A percentile compares a stretch with the other conserved stretches of the same genome.
These are phyloP conservation scores for Paradoxurus hermaphroditus DNA, from an alignment of 2,113 vertebrate species.

Conservation along the genomic window DNA sequence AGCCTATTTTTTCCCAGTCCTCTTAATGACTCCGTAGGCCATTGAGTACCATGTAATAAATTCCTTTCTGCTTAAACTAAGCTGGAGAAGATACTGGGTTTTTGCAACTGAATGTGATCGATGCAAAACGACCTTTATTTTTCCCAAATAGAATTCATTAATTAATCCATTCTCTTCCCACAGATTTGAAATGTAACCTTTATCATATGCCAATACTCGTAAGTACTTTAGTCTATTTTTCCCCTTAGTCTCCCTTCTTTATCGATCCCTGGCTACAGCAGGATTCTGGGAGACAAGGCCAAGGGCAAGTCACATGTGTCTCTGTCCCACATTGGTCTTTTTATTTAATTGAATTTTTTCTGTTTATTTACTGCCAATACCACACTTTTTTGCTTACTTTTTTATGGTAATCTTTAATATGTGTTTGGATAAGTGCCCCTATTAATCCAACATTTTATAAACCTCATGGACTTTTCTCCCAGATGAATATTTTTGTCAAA, in stretches of 20 bases:
- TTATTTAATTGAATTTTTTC: background rate
- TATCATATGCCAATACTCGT: background rate
- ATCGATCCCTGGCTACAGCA: background rate
- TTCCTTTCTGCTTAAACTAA: slow-evolving; percentile 10
- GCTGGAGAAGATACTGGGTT: background rate
- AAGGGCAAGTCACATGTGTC: background rate
- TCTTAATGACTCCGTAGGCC: background rate
- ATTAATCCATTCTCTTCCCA: background rate
- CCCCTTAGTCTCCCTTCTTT: background rate
- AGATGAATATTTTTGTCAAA: background rate
- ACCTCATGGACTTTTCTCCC: background rate
- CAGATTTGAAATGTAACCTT: slow-evolving; percentile 10
- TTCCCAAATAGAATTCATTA: background rate
- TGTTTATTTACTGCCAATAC: background rate
- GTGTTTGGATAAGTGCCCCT: background rate
- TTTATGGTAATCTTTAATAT: slow-evolving; percentile 31
- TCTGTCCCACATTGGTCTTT: background rate
- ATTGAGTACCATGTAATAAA: background rate
- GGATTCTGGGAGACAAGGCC: background rate
- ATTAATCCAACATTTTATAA: slow-evolving; percentile 7
- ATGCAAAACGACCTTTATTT: slow-evolving; percentile 22
- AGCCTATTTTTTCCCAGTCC: background rate
- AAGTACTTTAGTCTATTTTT: background rate
- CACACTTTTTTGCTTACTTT: background rate
- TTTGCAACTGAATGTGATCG: background rate